Evolutionary conservation across 37 sponge, comb jelly and placozoan species (phyloP), one percentile per base, ranked within the genome.

Genomic region (Beroe forskalii): DNA sequence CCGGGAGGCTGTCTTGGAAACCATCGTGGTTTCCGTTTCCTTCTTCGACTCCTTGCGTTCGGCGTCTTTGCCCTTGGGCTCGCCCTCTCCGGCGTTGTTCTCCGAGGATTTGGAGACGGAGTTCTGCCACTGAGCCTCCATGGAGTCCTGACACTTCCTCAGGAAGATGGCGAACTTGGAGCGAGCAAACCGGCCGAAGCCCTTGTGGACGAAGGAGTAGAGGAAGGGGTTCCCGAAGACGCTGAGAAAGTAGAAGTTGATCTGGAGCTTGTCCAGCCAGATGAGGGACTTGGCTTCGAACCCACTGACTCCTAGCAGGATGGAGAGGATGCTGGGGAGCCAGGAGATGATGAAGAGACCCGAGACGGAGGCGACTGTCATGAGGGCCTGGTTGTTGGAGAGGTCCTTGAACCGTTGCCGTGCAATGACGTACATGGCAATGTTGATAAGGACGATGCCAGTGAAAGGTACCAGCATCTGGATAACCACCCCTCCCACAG

Each of bases 151-250:
- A 25, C 86, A 80, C 4, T 80, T 80, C n/a, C 40, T 41, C 4
- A 80, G 40, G 48, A 80, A 80, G 20, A 80, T 44, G 86, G 86
- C 23, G 55, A 80, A 80, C 86, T 80, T 80, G 55, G 86, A 80
- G 44, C 55, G 44, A 31, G 86, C 86, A 43, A 80, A 80, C 48
- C 40, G 40, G 25, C 86, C 86, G 55, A 80, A 80, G 20, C 86
- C 86, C 86, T 80, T 80, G 55, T 80, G 86, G 43, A 80, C 86
- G 55, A 80, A 80, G 55, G 86, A 80, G 86, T 80, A 80, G 86
- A 80, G 86, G 44, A 80, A 44, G 19, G 86, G 86, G 55, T 80
- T 80, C 3, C 86, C 86, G 40, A 80, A 80, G 48, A 80, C 55
- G 55, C 86, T 80, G n/a, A 80, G 86, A 8, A 44, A 38, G 55